Conservation (phyloP, 2,888 invertebrate genomes). For the Tortricodes alternella region DNA sequence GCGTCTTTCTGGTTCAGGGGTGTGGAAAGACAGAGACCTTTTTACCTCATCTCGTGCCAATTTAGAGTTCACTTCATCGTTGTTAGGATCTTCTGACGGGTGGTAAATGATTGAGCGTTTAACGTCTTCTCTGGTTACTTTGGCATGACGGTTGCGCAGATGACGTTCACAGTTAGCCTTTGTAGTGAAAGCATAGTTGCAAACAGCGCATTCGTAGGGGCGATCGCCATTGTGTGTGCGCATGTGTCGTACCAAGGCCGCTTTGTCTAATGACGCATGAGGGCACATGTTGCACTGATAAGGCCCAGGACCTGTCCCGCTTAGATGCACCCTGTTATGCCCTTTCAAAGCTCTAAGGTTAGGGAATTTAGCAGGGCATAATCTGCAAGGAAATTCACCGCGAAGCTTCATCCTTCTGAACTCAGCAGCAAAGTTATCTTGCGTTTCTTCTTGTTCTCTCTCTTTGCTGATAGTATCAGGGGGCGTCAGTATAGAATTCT, state of each 20-base stretch:
- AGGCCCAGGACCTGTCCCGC: constrained; percentile 89
- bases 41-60: constrained; percentile 80
- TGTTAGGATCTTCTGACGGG: constrained; percentile 92
- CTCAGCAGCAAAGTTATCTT: constrained; percentile 92
- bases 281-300: constrained; percentile 97
- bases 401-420: constrained; percentile 94
- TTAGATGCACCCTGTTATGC: constrained; percentile 93
- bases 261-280: constrained; percentile 94
- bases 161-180: constrained; percentile 99
- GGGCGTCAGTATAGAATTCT: constrained; percentile 71
- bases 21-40: constrained; percentile 80
- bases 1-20: constrained; percentile 76
- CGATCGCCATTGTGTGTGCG: constrained; percentile 97
- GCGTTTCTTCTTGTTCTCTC: constrained; percentile 85
- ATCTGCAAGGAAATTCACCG: constrained; percentile 94
- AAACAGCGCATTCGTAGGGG: constrained; percentile 97
- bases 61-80: constrained; percentile 86
- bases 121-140: constrained; percentile 93
- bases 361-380: constrained; percentile 94
- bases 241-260: constrained; percentile 95
- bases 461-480: constrained; percentile 70
- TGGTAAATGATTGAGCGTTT: constrained; percentile 94
- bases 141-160: constrained; percentile 94
- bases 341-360: constrained; percentile 95
- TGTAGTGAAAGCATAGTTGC: constrained; percentile 98